Base-by-base conservation (phyloP, 2,797 vertebrate species). In the Apogon hyalosoma region DNA sequence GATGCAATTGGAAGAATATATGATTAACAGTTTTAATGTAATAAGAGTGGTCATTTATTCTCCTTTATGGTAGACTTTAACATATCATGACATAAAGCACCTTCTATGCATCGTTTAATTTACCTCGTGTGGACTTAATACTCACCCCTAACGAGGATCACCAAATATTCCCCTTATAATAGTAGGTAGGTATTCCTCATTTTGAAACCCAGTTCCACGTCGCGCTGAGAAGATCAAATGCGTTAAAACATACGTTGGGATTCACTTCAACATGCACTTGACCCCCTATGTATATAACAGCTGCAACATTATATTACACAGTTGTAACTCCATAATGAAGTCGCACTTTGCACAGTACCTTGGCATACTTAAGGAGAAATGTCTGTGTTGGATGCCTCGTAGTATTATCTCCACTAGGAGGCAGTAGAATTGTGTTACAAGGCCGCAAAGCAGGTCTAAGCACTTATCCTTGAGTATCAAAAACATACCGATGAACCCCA, bases 341-440 rank as follows among this genome's bases (percentile, higher is more conserved):
- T 31, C 28, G 28, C 28, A 31, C 28, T 31, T 31, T 47, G 52
- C 12, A 53, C 14, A 12, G 54, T 63, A 73, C 69, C 75, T 85
- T 61, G 33, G 64, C 1, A 33, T 53, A 19, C 61, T 69, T 58
- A 54, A 85, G 67, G 38, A 48, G 31, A 33, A 57, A 73, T 58
- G 21, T 42, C 7, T n/a, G 15, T 57, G 24, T 3, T 28, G n/a
- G 19, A 10, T 73, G 52, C 49, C 16, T 19, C 1, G n/a, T 6
- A 5, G 9, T 47, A 6, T 3, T 43, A 2, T 58, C 3, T 65
- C 82, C 89, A 82, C 68, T 59, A 77, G 73, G 50, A 3, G 82
- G 80, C 74, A 87, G 77, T 57, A 88, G 51, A 83, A 61, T 12
- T 11, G 39, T 48, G 6, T 42, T 36, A 7, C 12, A 3, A n/a